Evolutionary conservation across 2,113 vertebrate genomes (phyloP), one percentile per base, ranked within the genome.

Genomic region (Archilochus colubris): DNA sequence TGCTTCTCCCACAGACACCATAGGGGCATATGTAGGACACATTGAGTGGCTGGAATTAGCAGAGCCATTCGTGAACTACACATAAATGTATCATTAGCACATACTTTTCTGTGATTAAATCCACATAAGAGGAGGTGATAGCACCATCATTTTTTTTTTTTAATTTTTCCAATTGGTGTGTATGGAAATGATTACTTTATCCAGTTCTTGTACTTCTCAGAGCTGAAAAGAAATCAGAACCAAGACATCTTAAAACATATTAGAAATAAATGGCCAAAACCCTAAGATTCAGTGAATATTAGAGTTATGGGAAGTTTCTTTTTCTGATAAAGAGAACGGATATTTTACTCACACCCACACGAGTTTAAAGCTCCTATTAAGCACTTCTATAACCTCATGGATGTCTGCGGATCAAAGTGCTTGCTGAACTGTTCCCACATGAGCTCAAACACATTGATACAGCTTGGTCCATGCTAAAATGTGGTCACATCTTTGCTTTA

Each of bases 21-120:
- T 87, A 88, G 27, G 89, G 91, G 44, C 86, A 80, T 82, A 91
- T 96, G 86, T 85, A 69, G 89, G 93, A 90, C 89, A 93, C 93
- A 36, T 14, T 48, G 91, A 95, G 79, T 33, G 69, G n/a, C 40
- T 95, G 88, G 58, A 94, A 96, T 91, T 95, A 97, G 86, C 81
- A 92, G 67, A 92, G 69, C 48, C 73, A 59, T 68, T 93, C 94
- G 58, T 57, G 73, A 90, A 76, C 73, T 88, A 87, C 89, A 91
- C 79, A 50, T 68, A 94, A 91, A 94, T 86, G 85, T 44, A 95
- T 69, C 44, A 82, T 95, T 96, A 95, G 68, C 79, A 94, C 78
- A 68, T 57, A 93, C 82, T 90, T 94, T 62, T 50, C 40, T 9
- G 43, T 38, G 73, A 80, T 94, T 95, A 97, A 75, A 84, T 67